A percentile compares a stretch with the other conserved stretches of the same genome.
Conservation (phyloP, 1,140 invertebrate genomes). For the Mactra quadrangularis region DNA sequence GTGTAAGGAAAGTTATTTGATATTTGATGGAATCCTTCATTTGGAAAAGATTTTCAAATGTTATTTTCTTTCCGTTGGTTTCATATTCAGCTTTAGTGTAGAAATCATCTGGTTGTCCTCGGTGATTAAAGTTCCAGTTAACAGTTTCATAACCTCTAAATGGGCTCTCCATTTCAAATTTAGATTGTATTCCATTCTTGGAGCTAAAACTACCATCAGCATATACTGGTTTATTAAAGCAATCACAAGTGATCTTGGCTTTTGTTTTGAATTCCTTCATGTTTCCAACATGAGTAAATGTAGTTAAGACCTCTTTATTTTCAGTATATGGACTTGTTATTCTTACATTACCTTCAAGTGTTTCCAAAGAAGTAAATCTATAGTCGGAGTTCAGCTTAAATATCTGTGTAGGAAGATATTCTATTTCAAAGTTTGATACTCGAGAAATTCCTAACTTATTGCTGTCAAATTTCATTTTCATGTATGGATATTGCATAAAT, state of each 20-base stretch:
- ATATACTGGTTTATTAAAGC: conserved; percentile 38
- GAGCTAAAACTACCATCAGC: conserved; percentile 50
- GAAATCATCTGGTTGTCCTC: conserved; percentile 60
- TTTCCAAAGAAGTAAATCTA: conserved; percentile 31
- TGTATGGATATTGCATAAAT: conserved; percentile 59
- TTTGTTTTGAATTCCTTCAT: conserved; percentile 42
- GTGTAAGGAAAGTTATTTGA: conserved; percentile 46
- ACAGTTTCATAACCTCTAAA: conserved; percentile 67
- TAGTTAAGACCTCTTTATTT: conserved; percentile 37
- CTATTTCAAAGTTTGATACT: conserved; percentile 59
- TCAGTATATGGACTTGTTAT: conserved; percentile 67
- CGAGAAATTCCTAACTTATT: conserved; percentile 44
- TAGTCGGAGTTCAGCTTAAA: conserved; percentile 54
- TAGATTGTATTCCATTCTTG: conserved; percentile 34
- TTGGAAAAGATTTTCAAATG: conserved; percentile 61
- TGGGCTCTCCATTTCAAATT: conserved; percentile 62
- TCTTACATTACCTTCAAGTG: conserved; percentile 61
- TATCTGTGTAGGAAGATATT: conserved; percentile 65
- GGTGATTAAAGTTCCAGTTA: conserved; percentile 60
- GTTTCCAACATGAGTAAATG: conserved; percentile 52
- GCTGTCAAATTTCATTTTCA: conserved; percentile 59
- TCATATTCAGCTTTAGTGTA: conserved; percentile 64
- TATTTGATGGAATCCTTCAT: conserved; percentile 44
- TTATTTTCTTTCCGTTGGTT: conserved; percentile 65
- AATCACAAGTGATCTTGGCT: conserved; percentile 54